phyloP scores from a whole-genome alignment of 2,888 invertebrate genomes.

The Vandiemenella viatica region DNA sequence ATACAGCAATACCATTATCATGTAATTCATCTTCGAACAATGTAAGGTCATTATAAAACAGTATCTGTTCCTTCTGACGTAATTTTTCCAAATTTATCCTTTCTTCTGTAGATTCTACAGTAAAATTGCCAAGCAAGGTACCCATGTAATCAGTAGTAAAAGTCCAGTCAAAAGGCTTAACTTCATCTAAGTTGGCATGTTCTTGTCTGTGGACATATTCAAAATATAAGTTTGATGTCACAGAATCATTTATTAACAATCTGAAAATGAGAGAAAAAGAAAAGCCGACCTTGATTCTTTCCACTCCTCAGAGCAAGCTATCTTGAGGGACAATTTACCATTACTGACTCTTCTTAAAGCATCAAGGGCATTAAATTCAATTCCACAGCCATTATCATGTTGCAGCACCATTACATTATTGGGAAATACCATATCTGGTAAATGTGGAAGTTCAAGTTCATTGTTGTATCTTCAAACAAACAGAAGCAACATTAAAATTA shows the following conservation, averaged over 20 bases:
- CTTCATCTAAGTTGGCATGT: conserved; percentile 41
- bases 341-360: conserved; percentile 68
- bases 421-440: conserved; percentile 98
- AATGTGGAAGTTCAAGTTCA: conserved; percentile 66
- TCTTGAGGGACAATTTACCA: conserved; percentile 59
- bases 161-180: conserved; percentile 94
- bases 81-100: conserved; percentile 75
- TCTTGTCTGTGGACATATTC: conserved; percentile 42
- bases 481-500: too few relatives aligned
- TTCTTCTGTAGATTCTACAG: conserved; percentile 48
- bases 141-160: conserved; percentile 88
- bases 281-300: conserved; percentile 61
- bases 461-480: conserved; percentile 57
- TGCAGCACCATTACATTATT: conserved; percentile 63
- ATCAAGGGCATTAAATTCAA: conserved; percentile 82
- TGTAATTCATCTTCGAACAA: conserved; percentile 97
- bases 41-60: conserved; percentile 85
- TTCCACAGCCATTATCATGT: conserved; percentile 48
- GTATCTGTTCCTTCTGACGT: conserved; percentile 76
- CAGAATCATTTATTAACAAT: not conserved
- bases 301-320: conserved; percentile 85
- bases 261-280: not conserved
- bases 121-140: conserved; percentile 44
- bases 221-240: not conserved
- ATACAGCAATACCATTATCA: conserved; percentile 87